Base-by-base conservation (phyloP, 2,797 vertebrate species). In the Gadopsis bispinosus region DNA sequence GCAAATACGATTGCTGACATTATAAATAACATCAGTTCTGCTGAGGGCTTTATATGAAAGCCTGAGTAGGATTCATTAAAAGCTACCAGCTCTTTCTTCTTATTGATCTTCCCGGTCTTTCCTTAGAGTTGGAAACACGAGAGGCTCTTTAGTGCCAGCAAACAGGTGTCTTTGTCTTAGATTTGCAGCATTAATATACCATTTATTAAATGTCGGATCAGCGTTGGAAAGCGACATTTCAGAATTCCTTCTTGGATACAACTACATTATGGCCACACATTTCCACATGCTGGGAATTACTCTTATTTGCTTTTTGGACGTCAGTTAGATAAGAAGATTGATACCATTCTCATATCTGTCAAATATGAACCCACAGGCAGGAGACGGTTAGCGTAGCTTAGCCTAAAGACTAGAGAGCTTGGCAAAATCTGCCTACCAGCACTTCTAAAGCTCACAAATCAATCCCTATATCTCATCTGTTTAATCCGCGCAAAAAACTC, bases 21-120 rank as follows among this genome's bases (percentile, higher is more conserved):
- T 73, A 45, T 58, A 58, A 81, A 66, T 53, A 79, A 22, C 77
- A 43, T 54, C 26, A 7, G 14, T 22, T 60, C 62, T 0, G 0
- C 37, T 7, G 9, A 13, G 13, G 1, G 22, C 55, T 14, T 37
- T 19, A n/a, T n/a, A 48, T 63, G 53, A 80, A 61, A 45, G 55
- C 41, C 62, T 20, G 47, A 51, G 31, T 13, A 26, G 29, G 41
- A 65, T 53, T 84, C 56, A 73, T 81, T 74, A 56, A 77, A 87
- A 75, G 63, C 73, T 56, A 7, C n/a, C 9, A 37, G 3, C 4
- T 43, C 54, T 22, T 26, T 68, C 39, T 55, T 58, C 48, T 50
- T 26, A 33, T 65, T 54, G 35, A 26, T 58, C 39, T 53, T 51
- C 29, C 56, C 58, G 0, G 1, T 51, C 48, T 75, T 56, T 37